Evolutionary conservation across 1,140 invertebrate species (phyloP), one percentile per base, ranked within the genome.

Genomic region (Neodiprion pinetum): DNA sequence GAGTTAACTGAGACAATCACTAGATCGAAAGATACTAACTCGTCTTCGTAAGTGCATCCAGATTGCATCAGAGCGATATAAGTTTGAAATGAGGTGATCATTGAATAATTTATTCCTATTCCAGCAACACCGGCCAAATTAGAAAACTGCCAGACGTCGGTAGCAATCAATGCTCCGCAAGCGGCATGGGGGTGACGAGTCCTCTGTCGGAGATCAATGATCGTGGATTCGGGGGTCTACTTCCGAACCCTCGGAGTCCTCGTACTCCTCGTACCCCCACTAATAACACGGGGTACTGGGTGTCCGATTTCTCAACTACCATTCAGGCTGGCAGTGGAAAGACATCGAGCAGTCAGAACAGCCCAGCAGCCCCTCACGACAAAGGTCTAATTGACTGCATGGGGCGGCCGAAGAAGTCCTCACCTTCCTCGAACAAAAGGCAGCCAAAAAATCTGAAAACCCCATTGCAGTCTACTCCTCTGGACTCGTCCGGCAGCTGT

Each of bases 11-110:
- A 21, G 17, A 21, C 17, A 21, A 96, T 21, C 86, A 96, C 95
- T 40, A 95, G 94, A 83, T 88, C 96, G 17, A 95, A 95, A 84
- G 94, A 95, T 85, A 91, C 90, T 76, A 90, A 86, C 73, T 81
- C 87, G 78, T 88, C 90, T 74, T 89, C 91, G 92, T 93, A 88
- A 90, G 90, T 89, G 71, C 77, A 77, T 74, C 77, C 75, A 73
- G 74, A 77, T 48, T 72, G 8, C 71, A 72, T 74, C 1, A 21
- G 21, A n/a, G 14, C 7, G 14, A 47, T 74, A 69, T 1, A 47
- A 68, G 9, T 76, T 75, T 1, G 71, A 66, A 21, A 21, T 11
- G n/a, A 9, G 28, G 28, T 40, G 28, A 40, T 40, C 28, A 40
- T 40, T 40, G 28, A 40, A 40, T 5, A 40, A 40, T 40, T 40